Conservation (phyloP, 1,140 invertebrate species). For the Drosophila trapezifrons region DNA sequence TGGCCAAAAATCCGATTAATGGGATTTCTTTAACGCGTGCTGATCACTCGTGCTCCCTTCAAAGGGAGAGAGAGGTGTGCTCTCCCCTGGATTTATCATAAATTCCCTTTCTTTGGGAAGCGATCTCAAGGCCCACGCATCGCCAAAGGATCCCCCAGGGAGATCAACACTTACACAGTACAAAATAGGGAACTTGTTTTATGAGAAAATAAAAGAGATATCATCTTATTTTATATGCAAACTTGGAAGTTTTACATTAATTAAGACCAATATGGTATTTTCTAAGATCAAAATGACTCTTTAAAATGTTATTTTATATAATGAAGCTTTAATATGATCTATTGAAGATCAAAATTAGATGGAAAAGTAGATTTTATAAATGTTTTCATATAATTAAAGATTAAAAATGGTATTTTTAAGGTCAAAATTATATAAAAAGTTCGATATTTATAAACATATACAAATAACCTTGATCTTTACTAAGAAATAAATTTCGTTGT, state of each 20-base stretch:
- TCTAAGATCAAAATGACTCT: no score
- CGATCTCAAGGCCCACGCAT: constrained; percentile 30
- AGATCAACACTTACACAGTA: not conserved
- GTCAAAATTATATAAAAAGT: not conserved
- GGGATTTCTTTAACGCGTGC: constrained; percentile 60
- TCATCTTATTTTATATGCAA: not conserved
- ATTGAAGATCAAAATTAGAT: not conserved
- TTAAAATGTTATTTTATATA: not conserved
- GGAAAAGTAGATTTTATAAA: not conserved
- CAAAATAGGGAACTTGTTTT: not conserved
- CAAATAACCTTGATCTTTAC: not conserved
- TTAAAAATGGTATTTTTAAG: not conserved
- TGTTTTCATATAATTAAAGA: not conserved
- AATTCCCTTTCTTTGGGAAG: constrained; percentile 17
- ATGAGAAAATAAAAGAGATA: no score
- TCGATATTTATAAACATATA: no score
- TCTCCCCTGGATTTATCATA: constrained; percentile 47
- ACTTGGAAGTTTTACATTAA: not conserved
- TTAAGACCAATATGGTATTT: not conserved
- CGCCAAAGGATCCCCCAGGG: constrained; percentile 44
- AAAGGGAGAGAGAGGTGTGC: not conserved
- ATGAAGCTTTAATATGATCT: not conserved
- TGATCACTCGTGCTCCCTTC: not conserved
- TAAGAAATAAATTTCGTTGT: not conserved
- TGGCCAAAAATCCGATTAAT: constrained; percentile 48